Base-by-base conservation (phyloP, 2,797 vertebrate species). In the Cirrhinus mrigala region DNA sequence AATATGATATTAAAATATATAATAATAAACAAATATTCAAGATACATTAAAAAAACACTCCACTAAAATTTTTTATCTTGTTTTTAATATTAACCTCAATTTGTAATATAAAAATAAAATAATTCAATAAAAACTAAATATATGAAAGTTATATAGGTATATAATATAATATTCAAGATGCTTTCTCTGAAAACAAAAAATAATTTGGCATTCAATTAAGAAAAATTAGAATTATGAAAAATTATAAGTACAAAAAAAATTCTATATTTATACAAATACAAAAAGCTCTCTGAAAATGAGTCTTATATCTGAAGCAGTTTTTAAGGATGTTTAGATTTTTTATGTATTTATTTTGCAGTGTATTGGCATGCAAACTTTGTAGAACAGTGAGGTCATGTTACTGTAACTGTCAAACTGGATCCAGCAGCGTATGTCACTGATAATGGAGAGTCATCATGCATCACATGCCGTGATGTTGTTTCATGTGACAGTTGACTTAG, bases 401-500 rank as follows among this genome's bases (percentile, higher is more conserved):
- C 33, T 37, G 33, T 37, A 18, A 16, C 33, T 16, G 37, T 60
- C 62, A 46, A 14, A 22, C 73, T 33, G 73, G 24, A 33, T 75
- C 73, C 27, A 22, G 11, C 27, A 7, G 76, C 0, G 37, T 60
- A 24, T 60, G 14, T 60, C 54, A 62, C 50, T 79, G 76, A 79
- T 46, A 64, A 46, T 79, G 22, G n/a, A 46, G 37, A 18, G 9
- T 79, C 37, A 60, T 12, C 40, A 2, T 64, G 40, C 54, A 73
- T 71, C 79, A 44, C 54, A 73, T 73, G 56, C 14, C 24, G 3
- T 37, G 56, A 82, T 64, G 16, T 68, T 68, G 58, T 40, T 66
- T 66, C 33, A 83, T 68, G 15, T 44, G 82, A 77, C 82, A 77
- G 29, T 54, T 83, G 73, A 76, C 46, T 76, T 66, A 76, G 71